Base-by-base conservation (phyloP, 2,888 invertebrate species). In the Synergus japonicus region DNA sequence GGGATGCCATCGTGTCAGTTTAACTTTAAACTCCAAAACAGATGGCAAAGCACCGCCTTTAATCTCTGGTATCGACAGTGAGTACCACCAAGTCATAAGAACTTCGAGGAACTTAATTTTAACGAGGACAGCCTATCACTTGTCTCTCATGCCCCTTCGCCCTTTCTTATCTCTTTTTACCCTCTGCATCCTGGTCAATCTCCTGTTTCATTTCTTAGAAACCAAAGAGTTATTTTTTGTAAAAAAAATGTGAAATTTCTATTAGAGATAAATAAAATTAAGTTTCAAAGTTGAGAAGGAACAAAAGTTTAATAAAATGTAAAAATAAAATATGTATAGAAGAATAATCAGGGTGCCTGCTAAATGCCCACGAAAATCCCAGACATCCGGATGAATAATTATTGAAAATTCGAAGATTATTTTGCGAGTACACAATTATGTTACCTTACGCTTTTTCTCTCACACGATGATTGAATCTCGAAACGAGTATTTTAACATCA, bases 51-150 rank as follows among this genome's bases (percentile, higher is more conserved):
- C 9, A 69, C 69, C 69, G 69, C 69, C 69, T 69, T 69, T 69
- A 69, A 69, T 69, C 69, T 69, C 49, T 29, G 49, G 69, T 69
- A 69, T 69, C 69, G 69, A 69, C 69, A 69, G 46, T 69, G 49
- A 69, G 22, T 46, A 29, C 22, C 10, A 29, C 44, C 10, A 29
- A 22, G 46, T 69, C 69, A 49, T 49, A 69, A 69, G 69, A 69
- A 49, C 49, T 69, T 69, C 69, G 69, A 69, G 49, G 69, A 69
- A 69, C 49, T 69, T 69, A 69, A 69, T 69, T 69, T 69, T 69
- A 69, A 69, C 49, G 69, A 69, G 69, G 69, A 49, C 69, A 49
- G 49, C 69, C 69, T 69, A 69, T 69, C 69, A 69, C 69, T 69
- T 69, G 64, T 41, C 64, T 65, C n/a, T 9, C 29, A 44, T 49